These are phyloP conservation scores for Pangasianodon gigas DNA, from an alignment of 2,113 vertebrate genomes.

Conservation along the genomic window DNA sequence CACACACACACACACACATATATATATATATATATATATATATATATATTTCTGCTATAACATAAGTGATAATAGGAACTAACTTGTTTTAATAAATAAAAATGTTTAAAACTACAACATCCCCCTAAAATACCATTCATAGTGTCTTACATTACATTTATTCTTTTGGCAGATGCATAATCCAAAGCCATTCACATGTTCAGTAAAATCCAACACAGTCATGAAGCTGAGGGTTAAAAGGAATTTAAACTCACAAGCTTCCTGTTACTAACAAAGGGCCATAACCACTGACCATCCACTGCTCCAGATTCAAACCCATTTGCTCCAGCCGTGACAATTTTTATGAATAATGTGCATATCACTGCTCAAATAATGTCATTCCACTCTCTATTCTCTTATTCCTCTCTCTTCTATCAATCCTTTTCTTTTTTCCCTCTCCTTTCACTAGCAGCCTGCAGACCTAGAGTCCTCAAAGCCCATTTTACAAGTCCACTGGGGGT, in stretches of 20 bases:
- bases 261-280: not conserved
- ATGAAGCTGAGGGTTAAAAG: not conserved
- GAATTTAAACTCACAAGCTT: not conserved
- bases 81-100: too few species aligned
- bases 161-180: not conserved
- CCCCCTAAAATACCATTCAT: too few species aligned
- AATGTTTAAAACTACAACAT: too few species aligned
- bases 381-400: not conserved
- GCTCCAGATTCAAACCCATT: not conserved
- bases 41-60: too few species aligned
- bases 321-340: slow-evolving; percentile 40
- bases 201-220: not conserved
- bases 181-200: not conserved
- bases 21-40: too few species aligned
- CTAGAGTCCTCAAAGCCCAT: slow-evolving; percentile 6
- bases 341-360: not conserved
- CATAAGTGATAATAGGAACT: too few species aligned
- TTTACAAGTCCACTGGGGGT: slow-evolving; percentile 25
- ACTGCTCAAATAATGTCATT: not conserved
- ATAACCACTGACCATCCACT: not conserved
- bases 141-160: too few species aligned
- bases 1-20: too few species aligned
- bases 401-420: not conserved
- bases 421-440: not conserved
- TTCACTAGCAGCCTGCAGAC: not conserved